Base-by-base conservation (phyloP, 2,113 vertebrate species). In the Psilopsiagon aurifrons region DNA sequence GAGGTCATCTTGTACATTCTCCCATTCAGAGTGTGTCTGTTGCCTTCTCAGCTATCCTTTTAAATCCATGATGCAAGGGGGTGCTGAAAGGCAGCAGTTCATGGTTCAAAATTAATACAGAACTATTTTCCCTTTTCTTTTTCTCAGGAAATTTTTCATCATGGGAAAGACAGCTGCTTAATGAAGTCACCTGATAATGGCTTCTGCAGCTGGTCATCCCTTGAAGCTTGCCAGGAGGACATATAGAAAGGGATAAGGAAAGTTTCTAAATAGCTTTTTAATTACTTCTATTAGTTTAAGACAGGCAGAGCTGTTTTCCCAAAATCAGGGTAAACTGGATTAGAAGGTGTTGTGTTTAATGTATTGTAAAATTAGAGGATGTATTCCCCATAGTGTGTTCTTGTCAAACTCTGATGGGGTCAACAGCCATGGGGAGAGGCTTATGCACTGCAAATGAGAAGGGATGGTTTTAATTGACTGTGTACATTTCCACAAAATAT, bases 331-430 rank as follows among this genome's bases (percentile, higher is more conserved):
- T 39, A 77, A 69, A 2, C 16, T 83, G 59, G 15, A 83, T 73
- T 76, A 73, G 55, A 88, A 88, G 52, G 25, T 83, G 23, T 37
- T 83, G 25, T 83, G 43, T 63, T 93, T 70, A 92, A 68, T 75
- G 43, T 88, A 59, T 63, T 82, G 79, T 88, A 90, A 95, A 94
- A 89, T 92, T 87, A 71, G 64, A 89, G 66, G 8, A 70, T 49
- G 14, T 11, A 16, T 89, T 78, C 44, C 35, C 41, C 4, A 9
- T 49, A 68, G 22, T 13, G 15, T 49, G 33, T 29, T 86, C 76
- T 67, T 81, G n/a, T 51, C 75, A 85, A 71, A 68, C 29, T 60
- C 15, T 60, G 43, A 51, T 73, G 27, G 27, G 5, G 7, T 84
- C 33, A 87, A 41, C 8, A 79, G 62, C 20, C 33, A 35, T 17